Percentiles rank a stretch among this genome's conserved stretches.
Conservation (phyloP, 2,888 invertebrate genomes). For the Pycnomerus fuliginosus region DNA sequence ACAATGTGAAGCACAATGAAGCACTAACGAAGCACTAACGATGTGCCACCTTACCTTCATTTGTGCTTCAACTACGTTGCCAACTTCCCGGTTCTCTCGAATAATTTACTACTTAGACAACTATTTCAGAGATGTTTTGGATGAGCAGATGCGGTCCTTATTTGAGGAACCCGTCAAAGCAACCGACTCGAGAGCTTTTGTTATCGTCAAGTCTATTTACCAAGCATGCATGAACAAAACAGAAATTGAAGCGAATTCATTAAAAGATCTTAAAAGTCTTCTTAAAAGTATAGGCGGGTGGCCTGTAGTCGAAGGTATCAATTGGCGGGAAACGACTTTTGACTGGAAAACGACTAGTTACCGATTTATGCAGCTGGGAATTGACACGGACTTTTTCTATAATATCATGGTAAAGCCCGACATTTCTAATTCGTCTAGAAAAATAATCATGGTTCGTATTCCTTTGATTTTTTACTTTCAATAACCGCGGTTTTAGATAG, state of each 20-base stretch:
- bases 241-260: conserved; percentile 70
- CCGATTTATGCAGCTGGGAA: conserved; percentile 70
- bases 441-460: conserved; percentile 78
- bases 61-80: no score
- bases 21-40: no score
- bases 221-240: conserved; percentile 55
- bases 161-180: conserved; percentile 47
- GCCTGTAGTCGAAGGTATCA: conserved; percentile 57
- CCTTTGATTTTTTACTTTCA: no score
- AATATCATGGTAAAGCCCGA: conserved; percentile 81
- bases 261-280: conserved; percentile 44
- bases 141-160: conserved; percentile 52
- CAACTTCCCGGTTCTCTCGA: no score
- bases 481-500: conserved; percentile 28
- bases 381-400: conserved; percentile 78
- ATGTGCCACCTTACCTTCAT: no score
- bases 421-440: conserved; percentile 75
- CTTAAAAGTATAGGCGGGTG: conserved; percentile 55
- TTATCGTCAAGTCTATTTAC: conserved; percentile 51
- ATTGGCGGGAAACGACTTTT: conserved; percentile 40
- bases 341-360: conserved; percentile 50
- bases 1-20: no score
- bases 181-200: conserved; percentile 50
- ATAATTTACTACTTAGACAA: no score
- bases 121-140: conserved; percentile 34